Conservation (phyloP, 2,113 vertebrate genomes). For the Willisornis vidua region DNA sequence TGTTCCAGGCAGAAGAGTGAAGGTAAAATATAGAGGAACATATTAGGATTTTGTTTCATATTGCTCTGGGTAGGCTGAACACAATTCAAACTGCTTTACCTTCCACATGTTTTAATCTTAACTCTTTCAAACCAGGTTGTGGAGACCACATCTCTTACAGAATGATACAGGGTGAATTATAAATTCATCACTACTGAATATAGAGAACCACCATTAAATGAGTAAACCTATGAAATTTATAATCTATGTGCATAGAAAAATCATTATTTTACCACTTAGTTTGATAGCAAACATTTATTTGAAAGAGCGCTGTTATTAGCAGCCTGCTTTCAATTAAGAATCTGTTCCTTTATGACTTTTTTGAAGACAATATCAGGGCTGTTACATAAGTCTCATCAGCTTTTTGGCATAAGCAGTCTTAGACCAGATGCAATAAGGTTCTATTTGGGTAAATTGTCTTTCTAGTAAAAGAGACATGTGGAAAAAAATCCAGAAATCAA, state of each 20-base stretch:
- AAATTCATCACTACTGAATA: background rate
- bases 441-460: conserved; percentile 7
- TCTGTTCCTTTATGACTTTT: conserved; percentile 48
- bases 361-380: conserved; percentile 23
- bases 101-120: conserved; percentile 16
- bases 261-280: background rate
- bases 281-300: conserved; percentile 15
- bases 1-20: conserved; percentile 40
- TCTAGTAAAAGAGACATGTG: background rate
- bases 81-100: conserved; percentile 19
- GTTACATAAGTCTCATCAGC: conserved; percentile 5
- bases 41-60: conserved; percentile 37
- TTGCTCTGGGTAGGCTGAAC: conserved; percentile 6
- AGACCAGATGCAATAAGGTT: conserved; percentile 36
- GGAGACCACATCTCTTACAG: background rate
- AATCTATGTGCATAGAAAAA: background rate
- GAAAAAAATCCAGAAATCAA: background rate
- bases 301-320: conserved; percentile 24
- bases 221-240: background rate
- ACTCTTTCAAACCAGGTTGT: background rate
- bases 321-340: conserved; percentile 57
- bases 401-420: conserved; percentile 36
- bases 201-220: background rate
- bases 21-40: conserved; percentile 27
- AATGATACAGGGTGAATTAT: background rate